Conservation (phyloP, 2,888 invertebrate species). For the Platycnemis pennipes region DNA sequence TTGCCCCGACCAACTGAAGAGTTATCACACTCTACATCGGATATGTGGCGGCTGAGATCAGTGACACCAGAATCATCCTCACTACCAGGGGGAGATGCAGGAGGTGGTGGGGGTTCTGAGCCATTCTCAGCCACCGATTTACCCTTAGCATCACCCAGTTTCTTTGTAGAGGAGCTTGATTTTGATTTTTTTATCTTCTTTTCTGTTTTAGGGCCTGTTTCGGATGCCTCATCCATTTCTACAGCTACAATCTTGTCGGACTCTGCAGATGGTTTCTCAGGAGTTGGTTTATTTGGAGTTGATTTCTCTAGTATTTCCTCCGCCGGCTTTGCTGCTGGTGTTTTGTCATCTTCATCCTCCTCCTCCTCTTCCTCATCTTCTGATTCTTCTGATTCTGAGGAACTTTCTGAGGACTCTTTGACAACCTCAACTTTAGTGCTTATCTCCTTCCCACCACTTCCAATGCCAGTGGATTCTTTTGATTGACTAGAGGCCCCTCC, state of each 20-base stretch:
- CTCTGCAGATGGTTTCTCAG: slow-evolving; percentile 11
- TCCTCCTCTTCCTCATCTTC: slow-evolving; percentile 69
- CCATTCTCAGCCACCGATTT: slow-evolving; percentile 21
- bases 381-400: slow-evolving; percentile 67
- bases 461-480: background rate
- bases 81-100: slow-evolving; percentile 74
- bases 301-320: background rate
- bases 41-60: slow-evolving; percentile 85
- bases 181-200: slow-evolving; percentile 58
- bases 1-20: background rate
- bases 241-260: slow-evolving; percentile 68
- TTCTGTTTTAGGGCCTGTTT: slow-evolving; percentile 68
- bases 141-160: slow-evolving; percentile 68
- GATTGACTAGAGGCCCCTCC: background rate
- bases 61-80: slow-evolving; percentile 87
- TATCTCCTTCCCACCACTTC: background rate
- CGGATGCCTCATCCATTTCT: slow-evolving; percentile 70
- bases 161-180: slow-evolving; percentile 69
- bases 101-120: slow-evolving; percentile 72
- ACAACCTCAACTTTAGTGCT: slow-evolving; percentile 70
- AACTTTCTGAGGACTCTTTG: slow-evolving; percentile 68
- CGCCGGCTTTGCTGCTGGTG: slow-evolving; percentile 70
- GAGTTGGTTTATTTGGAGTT: background rate
- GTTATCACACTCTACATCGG: slow-evolving; percentile 81
- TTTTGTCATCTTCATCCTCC: slow-evolving; percentile 69